These are phyloP conservation scores for Stenolophus ochropezus DNA, from an alignment of 2,888 invertebrate species.

Conservation along the genomic window DNA sequence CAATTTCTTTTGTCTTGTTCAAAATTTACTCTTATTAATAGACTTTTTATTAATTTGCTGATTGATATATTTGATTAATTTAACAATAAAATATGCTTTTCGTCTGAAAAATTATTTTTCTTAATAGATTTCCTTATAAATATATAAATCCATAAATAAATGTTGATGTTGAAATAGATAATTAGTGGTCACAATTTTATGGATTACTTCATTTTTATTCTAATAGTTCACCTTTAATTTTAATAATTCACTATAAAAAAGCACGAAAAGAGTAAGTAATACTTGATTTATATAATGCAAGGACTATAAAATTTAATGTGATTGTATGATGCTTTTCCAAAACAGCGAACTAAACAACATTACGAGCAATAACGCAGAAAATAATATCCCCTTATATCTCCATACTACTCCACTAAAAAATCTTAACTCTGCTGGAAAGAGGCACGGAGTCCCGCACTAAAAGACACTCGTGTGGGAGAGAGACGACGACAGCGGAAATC, in stretches of 20 bases:
- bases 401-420: slow-evolving; percentile 30
- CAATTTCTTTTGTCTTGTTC: too few relatives aligned
- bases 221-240: not conserved
- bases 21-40: too few relatives aligned
- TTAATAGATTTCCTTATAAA: too few relatives aligned
- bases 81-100: too few relatives aligned
- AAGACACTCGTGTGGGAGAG: slow-evolving; percentile 25
- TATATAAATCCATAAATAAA: too few relatives aligned
- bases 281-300: not conserved
- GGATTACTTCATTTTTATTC: not conserved
- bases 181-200: too few relatives aligned
- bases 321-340: not conserved
- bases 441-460: slow-evolving; percentile 17
- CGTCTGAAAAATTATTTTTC: too few relatives aligned
- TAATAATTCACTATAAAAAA: not conserved
- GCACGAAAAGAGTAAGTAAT: not conserved
- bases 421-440: slow-evolving; percentile 13
- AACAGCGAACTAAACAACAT: slow-evolving; percentile 34
- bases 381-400: slow-evolving; percentile 34
- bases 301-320: not conserved
- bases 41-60: too few relatives aligned
- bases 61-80: too few relatives aligned
- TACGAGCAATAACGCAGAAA: slow-evolving; percentile 38
- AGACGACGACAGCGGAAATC: slow-evolving; percentile 30
- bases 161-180: too few relatives aligned